Conservation (phyloP, 1,140 invertebrate genomes). For the Cecropterus lyciades region DNA sequence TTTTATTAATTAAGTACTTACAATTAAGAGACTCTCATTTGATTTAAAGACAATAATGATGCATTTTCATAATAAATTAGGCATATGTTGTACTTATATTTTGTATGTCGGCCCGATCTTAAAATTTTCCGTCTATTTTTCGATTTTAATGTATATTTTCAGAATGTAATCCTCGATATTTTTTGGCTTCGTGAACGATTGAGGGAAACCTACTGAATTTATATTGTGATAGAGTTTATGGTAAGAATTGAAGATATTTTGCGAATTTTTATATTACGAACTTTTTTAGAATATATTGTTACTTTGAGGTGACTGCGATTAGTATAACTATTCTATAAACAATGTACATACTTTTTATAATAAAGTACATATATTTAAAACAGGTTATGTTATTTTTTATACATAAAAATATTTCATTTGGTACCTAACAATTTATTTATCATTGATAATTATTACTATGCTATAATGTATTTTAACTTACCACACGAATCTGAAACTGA, state of each 20-base stretch:
- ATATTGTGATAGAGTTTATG: slow-evolving; percentile 66
- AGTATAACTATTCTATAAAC: neutral
- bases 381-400: too few species aligned
- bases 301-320: neutral
- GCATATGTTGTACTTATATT: too few species aligned
- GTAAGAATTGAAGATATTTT: neutral
- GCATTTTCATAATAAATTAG: too few species aligned
- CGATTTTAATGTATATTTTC: slow-evolving; percentile 59
- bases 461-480: too few species aligned
- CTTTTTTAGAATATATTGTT: neutral
- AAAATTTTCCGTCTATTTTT: neutral
- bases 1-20: too few species aligned
- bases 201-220: slow-evolving; percentile 78
- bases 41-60: too few species aligned
- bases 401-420: too few species aligned
- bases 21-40: too few species aligned
- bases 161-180: slow-evolving; percentile 72
- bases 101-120: too few species aligned
- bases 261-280: slow-evolving; percentile 3
- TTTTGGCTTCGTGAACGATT: slow-evolving; percentile 35
- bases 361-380: slow-evolving; percentile 8
- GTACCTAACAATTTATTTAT: too few species aligned
- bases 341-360: slow-evolving; percentile 15
- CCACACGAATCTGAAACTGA: too few species aligned
- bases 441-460: too few species aligned